A percentile compares a stretch with the other conserved stretches of the same genome.
phyloP scores from a whole-genome alignment of 2,888 invertebrate genomes.

The Coelopa pilipes region DNA sequence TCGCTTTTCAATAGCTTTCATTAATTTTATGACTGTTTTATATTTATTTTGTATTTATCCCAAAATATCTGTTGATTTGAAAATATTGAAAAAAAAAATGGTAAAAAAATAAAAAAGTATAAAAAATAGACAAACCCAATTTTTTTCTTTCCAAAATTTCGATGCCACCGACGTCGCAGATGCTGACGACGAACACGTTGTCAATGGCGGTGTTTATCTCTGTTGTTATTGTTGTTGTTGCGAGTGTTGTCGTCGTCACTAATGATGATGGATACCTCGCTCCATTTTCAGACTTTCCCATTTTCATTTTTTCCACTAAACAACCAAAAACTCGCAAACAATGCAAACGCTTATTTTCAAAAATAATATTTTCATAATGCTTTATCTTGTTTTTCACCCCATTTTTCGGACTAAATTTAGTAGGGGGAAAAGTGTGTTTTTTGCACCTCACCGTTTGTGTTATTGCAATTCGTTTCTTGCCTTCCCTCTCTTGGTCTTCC shows the following conservation, averaged over 20 bases:
- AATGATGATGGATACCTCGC: conserved; percentile 23
- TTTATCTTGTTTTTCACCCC: neutral
- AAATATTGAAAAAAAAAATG: too few relatives aligned
- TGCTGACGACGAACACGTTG: neutral
- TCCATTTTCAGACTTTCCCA: conserved; percentile 22
- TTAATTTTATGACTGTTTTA: too few relatives aligned
- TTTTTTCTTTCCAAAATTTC: neutral
- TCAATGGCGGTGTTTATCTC: neutral
- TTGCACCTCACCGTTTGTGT: neutral
- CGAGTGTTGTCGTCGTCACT: neutral
- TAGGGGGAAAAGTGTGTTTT: too few relatives aligned
- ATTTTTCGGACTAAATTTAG: too few relatives aligned
- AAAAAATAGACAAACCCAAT: neutral
- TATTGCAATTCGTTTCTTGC: neutral
- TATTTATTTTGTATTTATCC: too few relatives aligned
- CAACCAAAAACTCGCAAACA: neutral
- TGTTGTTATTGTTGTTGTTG: conserved; percentile 8
- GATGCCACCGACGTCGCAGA: neutral
- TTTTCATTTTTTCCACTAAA: neutral
- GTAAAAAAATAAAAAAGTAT: too few relatives aligned
- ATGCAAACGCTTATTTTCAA: neutral
- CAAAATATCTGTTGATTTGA: too few relatives aligned
- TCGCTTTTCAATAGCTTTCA: too few relatives aligned
- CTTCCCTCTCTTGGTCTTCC: neutral
- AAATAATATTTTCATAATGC: neutral